A percentile compares a stretch with the other conserved stretches of the same genome.
Evolutionary conservation across 2,797 vertebrate genomes (phyloP).

Genomic region (Crypturellus tataupa): DNA sequence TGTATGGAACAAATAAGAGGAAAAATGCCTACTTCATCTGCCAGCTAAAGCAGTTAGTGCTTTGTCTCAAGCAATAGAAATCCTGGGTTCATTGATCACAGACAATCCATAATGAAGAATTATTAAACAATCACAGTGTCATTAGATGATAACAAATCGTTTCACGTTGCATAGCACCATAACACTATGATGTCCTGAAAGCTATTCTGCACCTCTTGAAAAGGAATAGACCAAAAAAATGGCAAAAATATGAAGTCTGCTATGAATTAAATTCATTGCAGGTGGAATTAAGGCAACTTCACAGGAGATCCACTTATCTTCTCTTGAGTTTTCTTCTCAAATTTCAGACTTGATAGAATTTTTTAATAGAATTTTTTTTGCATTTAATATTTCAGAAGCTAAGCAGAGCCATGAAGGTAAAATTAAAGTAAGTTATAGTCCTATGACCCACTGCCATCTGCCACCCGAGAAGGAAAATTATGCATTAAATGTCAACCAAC

Average conservation of each 20-base stretch:
- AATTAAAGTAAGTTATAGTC: not conserved
- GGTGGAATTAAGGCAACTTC: not conserved
- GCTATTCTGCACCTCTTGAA: not conserved
- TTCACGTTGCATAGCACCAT: not conserved
- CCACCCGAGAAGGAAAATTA: constrained; percentile 23
- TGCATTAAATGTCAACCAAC: not conserved
- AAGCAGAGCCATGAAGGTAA: not conserved
- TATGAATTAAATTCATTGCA: not conserved
- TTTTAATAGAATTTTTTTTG: not conserved
- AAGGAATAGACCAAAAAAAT: not conserved
- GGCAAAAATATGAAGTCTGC: not conserved
- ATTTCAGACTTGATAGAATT: not conserved
- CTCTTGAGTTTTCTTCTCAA: not conserved
- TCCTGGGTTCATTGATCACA: not conserved
- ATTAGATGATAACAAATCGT: not conserved
- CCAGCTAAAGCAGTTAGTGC: not conserved
- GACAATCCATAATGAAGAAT: not conserved
- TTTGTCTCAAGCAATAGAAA: not conserved
- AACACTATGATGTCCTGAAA: fast-evolving
- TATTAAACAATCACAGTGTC: not conserved
- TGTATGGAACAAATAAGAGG: not conserved
- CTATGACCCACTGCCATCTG: constrained; percentile 40
- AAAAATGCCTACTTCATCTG: not conserved
- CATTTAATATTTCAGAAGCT: constrained; percentile 8
- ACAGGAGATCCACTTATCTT: not conserved